Evolutionary conservation across 2,113 vertebrate species (phyloP).

Genomic region (Oncorhynchus masou): DNA sequence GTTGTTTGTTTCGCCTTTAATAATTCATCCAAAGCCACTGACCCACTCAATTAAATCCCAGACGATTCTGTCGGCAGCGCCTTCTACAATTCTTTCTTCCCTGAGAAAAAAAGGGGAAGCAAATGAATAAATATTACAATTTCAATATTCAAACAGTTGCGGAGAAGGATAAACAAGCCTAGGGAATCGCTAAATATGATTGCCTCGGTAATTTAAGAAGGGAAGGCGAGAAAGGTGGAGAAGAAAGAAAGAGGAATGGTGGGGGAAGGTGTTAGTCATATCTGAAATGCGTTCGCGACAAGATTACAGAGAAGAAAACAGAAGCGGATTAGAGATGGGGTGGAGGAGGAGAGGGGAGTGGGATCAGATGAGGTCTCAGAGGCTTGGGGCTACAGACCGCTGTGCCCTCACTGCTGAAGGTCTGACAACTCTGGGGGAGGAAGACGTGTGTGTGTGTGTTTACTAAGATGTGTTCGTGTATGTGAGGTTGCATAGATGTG

Average conservation of each 20-base stretch:
- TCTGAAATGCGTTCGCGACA: slow-evolving; percentile 52
- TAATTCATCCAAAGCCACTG: slow-evolving; percentile 64
- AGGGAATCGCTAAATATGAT: slow-evolving; percentile 62
- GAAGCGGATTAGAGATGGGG: slow-evolving; percentile 46
- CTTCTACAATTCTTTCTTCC: slow-evolving; percentile 36
- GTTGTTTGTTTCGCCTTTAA: slow-evolving; percentile 64
- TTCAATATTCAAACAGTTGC: slow-evolving; percentile 64
- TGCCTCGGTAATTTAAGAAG: slow-evolving; percentile 68
- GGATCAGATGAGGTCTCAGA: slow-evolving; percentile 52
- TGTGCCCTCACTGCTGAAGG: slow-evolving; percentile 46
- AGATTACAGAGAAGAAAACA: slow-evolving; percentile 65
- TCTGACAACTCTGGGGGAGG: background rate
- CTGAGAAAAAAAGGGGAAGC: slow-evolving; percentile 28
- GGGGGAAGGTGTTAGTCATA: slow-evolving; percentile 64
- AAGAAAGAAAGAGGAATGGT: slow-evolving; percentile 52
- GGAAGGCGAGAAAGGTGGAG: slow-evolving; percentile 30
- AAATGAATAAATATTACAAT: slow-evolving; percentile 59
- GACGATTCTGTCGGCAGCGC: slow-evolving; percentile 32
- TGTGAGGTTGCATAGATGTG: too few species aligned
- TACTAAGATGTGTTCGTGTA: too few species aligned
- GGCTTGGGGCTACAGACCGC: slow-evolving; percentile 51
- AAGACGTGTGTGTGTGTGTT: too few species aligned
- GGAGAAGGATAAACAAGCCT: slow-evolving; percentile 56
- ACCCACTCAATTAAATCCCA: slow-evolving; percentile 73
- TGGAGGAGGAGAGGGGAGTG: slow-evolving; percentile 27